Percentiles rank a stretch among this genome's conserved stretches.
These are phyloP conservation scores for Cremastinae sp. DNA, from an alignment of 2,888 invertebrate genomes.

Conservation along the genomic window DNA sequence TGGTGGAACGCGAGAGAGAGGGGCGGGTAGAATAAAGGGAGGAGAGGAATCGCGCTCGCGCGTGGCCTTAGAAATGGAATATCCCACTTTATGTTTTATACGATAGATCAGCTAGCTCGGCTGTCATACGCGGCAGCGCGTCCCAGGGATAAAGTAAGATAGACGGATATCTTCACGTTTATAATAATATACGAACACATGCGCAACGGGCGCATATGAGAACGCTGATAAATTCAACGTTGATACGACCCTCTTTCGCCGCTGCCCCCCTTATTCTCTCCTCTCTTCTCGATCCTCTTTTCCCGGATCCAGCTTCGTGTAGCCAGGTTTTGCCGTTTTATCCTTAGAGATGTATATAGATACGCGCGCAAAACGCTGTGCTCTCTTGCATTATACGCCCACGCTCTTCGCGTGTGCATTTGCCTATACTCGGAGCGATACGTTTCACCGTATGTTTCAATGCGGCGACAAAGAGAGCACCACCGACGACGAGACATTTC, in stretches of 20 bases:
- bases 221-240: constrained; percentile 78
- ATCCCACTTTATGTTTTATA: constrained; percentile 80
- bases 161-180: constrained; percentile 76
- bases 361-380: background rate
- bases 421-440: background rate
- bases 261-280: background rate
- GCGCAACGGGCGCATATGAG: constrained; percentile 23
- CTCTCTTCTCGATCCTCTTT: background rate
- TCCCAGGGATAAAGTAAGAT: constrained; percentile 79
- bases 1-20: constrained; percentile 31
- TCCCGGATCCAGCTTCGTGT: constrained; percentile 55
- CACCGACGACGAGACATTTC: too few species aligned
- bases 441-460: constrained; percentile 14
- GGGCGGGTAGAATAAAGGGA: constrained; percentile 25
- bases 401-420: constrained; percentile 3
- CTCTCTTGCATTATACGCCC: background rate
- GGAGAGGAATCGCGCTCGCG: constrained; percentile 46
- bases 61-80: constrained; percentile 78
- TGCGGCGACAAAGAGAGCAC: background rate
- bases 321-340: constrained; percentile 75
- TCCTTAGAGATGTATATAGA: constrained; percentile 66
- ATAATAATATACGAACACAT: constrained; percentile 68
- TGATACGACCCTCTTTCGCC: constrained; percentile 61
- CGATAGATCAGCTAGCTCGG: constrained; percentile 79
- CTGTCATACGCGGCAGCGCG: constrained; percentile 77